Conservation (phyloP, 2,888 invertebrate genomes). For the Eurytoma adleriae region DNA sequence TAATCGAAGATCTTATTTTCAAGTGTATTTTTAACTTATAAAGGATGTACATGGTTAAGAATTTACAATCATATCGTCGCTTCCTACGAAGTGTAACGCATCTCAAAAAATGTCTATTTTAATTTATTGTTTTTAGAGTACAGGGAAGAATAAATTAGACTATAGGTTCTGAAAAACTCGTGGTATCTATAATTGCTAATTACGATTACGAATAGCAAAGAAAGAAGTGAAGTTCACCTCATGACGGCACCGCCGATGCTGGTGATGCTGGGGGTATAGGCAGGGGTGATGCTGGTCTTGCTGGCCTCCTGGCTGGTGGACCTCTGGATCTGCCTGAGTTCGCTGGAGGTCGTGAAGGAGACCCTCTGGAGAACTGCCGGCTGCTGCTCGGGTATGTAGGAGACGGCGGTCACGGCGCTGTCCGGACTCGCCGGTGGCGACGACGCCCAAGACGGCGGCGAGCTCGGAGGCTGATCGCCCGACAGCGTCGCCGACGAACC, state of each 20-base stretch:
- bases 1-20: not conserved
- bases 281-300: constrained; percentile 65
- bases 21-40: not conserved
- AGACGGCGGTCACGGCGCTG: constrained; percentile 77
- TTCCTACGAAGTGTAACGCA: too few species aligned
- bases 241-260: constrained; percentile 83
- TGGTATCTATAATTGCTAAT: too few species aligned
- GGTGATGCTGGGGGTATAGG: constrained; percentile 79
- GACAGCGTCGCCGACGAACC: constrained; percentile 80
- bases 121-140: too few species aligned
- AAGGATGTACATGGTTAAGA: too few species aligned
- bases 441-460: constrained; percentile 80
- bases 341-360: constrained; percentile 81
- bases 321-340: constrained; percentile 76
- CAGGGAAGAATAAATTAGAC: too few species aligned
- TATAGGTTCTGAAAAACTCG: too few species aligned
- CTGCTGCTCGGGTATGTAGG: constrained; percentile 77
- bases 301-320: constrained; percentile 68
- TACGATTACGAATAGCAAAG: too few species aligned
- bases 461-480: constrained; percentile 78
- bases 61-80: too few species aligned
- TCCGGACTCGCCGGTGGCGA: constrained; percentile 80
- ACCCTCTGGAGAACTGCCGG: constrained; percentile 78
- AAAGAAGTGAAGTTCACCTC: constrained; percentile 70
- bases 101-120: too few species aligned